Base-by-base conservation (phyloP, 1,140 invertebrate species). In the Caenorhabditis brenneri region DNA sequence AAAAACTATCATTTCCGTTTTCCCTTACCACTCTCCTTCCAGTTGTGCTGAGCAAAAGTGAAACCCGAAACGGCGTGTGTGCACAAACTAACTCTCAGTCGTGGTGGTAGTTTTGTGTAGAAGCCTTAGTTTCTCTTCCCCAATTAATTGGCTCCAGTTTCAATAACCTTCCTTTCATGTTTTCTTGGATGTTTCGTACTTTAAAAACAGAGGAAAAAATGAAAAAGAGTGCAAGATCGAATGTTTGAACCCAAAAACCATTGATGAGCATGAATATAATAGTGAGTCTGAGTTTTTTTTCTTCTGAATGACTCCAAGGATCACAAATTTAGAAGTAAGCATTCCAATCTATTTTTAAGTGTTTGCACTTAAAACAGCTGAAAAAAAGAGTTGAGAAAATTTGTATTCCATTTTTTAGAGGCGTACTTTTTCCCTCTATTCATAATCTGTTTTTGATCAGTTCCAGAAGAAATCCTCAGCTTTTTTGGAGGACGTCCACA, bases 101-200 rank as follows among this genome's bases (percentile, higher is more conserved):
- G n/a, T 29, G 10, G 22, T 74, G 65, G 65, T 74, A 74, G 65
- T 74, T 74, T 42, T 24, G 65, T 42, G 42, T 3, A 22, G 36
- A 33, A 27, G 36, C 65, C 65, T 42, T 65, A 65, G 58, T 65
- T 65, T 65, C 58, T 65, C 58, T 74, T 65, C 60, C 60, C n/a
- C 65, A 74, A 74, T 74, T 74, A 74, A 74, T 74, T 74, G 65
- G 65, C n/a, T 42, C 36, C 36, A 74, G 65, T 74, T 74, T 74
- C 36, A 74, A 74, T 74, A 65, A 65, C n/a, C n/a, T 74, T 42
- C 6, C 22, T 24, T n/a, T 74, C 24, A 22, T 46, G 16, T 1
- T 65, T 22, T n/a, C n/a, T n/a, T n/a, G n/a, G n/a, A n/a, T n/a
- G n/a, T n/a, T n/a, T n/a, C n/a, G n/a, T n/a, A n/a, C n/a, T n/a